These are phyloP conservation scores for Xenopus borealis DNA, from an alignment of 2,113 vertebrate species.

Conservation along the genomic window DNA sequence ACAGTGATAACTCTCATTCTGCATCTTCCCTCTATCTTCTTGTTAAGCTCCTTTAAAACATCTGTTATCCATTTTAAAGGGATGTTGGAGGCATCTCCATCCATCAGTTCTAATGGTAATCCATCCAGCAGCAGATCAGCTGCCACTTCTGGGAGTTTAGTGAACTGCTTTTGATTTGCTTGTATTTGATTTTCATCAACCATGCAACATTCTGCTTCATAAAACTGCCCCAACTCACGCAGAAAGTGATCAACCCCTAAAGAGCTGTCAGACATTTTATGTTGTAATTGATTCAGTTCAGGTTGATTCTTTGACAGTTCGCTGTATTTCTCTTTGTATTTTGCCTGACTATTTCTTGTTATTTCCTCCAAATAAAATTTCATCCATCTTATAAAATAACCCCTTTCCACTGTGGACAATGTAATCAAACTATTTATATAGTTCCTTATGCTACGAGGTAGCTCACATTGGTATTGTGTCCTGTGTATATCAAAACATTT, in stretches of 20 bases:
- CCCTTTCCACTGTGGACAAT: conserved; percentile 39
- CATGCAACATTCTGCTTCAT: conserved; percentile 61
- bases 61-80: conserved; percentile 71
- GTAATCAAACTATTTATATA: conserved; percentile 48
- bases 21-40: conserved; percentile 55
- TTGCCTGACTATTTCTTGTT: conserved; percentile 2
- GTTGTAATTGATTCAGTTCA: conserved; percentile 12
- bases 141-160: conserved; percentile 41
- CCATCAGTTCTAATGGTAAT: conserved; percentile 72
- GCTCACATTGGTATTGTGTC: conserved; percentile 47
- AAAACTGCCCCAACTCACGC: conserved; percentile 75
- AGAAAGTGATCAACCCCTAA: conserved; percentile 72
- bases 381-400: conserved; percentile 56
- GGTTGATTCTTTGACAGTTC: background rate
- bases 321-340: conserved; percentile 30
- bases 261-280: conserved; percentile 58
- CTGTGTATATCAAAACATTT: conserved; percentile 39
- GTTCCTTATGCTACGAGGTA: conserved; percentile 37
- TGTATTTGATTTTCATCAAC: conserved; percentile 35
- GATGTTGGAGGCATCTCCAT: conserved; percentile 69
- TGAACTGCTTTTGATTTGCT: background rate
- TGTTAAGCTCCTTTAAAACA: conserved; percentile 59
- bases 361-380: conserved; percentile 49
- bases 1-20: conserved; percentile 51
- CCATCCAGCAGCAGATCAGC: conserved; percentile 65